Evolutionary conservation across 2,888 invertebrate genomes (phyloP), one percentile per base, ranked within the genome.

Genomic region (Sinotaia quadrata): DNA sequence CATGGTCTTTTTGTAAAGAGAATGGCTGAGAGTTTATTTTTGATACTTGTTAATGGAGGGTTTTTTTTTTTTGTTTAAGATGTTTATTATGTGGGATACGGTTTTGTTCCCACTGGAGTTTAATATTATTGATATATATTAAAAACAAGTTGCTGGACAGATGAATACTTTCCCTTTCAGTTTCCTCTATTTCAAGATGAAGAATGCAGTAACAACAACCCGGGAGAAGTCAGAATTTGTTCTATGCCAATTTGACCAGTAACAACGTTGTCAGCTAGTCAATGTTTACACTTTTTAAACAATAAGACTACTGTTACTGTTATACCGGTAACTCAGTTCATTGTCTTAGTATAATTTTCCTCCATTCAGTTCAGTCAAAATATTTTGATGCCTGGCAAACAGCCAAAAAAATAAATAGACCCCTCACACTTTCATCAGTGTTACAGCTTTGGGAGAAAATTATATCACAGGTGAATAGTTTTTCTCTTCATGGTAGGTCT

Each of bases 41-140:
- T 91, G 91, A 91, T 91, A 91, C 91, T 90, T 91, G 91, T 91
- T 91, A 91, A 91, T 75, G 81, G 83, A 81, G 79, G 54, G 56
- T 49, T 59, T 67, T 67, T 79, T 76, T 69, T 76, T 69, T 82
- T 82, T 81, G 81, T 80, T 79, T 76, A 75, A 73, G 70, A 75
- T 72, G 71, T 72, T 71, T 69, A 71, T 36, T 51, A 49, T 49
- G 70, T 67, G 67, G 56, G 66, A 56, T 65, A 65, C 65, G 65
- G 10, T 66, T 70, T 70, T 67, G 56, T 54, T 57, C 59, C 59
- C 66, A 67, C 61, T 47, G 52, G 59, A 66, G 59, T 59, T 65
- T 62, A 37, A 52, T 29, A 47, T 59, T 47, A 33, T 21, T 36
- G 51, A 47, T 47, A 31, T 27, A 56, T 68, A 60, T 51, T 72